Conservation (phyloP, 1,140 invertebrate species). For the Dendrolimus punctatus region DNA sequence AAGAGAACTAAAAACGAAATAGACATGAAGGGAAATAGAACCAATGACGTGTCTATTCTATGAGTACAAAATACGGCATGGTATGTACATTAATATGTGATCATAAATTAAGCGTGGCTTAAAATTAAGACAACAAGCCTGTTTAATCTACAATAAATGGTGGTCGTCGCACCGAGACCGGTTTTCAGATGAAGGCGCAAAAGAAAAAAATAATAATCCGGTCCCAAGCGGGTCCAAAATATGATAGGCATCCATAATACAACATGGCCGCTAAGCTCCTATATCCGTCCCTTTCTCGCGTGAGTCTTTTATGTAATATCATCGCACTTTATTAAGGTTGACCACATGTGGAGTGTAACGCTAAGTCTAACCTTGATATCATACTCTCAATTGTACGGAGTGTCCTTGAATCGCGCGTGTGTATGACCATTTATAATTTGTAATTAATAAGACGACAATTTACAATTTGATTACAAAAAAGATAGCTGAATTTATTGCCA, state of each 20-base stretch:
- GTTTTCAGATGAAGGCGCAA: conserved; percentile 61
- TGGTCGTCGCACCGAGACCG: conserved; percentile 61
- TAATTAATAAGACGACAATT: too few relatives aligned
- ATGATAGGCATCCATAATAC: conserved; percentile 72
- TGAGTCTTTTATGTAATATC: conserved; percentile 24
- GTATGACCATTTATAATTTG: too few relatives aligned
- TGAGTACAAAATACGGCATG: conserved; percentile 49
- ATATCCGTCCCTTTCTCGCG: conserved; percentile 43
- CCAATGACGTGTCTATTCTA: conserved; percentile 50
- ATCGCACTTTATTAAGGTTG: conserved; percentile 66
- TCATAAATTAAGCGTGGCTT: conserved; percentile 67
- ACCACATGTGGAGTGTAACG: conserved; percentile 71
- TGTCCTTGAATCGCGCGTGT: conserved; percentile 20
- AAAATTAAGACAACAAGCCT: conserved; percentile 72
- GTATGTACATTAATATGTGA: conserved; percentile 58
- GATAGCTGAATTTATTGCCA: too few relatives aligned
- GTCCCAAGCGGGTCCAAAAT: conserved; percentile 68
- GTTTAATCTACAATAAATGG: conserved; percentile 72
- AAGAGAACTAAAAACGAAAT: conserved; percentile 7
- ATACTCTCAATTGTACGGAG: conserved; percentile 57
- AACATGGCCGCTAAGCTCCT: conserved; percentile 69
- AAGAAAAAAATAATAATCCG: conserved; percentile 67
- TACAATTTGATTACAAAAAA: too few relatives aligned
- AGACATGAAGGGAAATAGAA: conserved; percentile 53
- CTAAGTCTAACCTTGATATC: conserved; percentile 71